Evolutionary conservation across 92 coral and sea anemone genomes (phyloP).

Genomic region (Parazoanthus swiftii): DNA sequence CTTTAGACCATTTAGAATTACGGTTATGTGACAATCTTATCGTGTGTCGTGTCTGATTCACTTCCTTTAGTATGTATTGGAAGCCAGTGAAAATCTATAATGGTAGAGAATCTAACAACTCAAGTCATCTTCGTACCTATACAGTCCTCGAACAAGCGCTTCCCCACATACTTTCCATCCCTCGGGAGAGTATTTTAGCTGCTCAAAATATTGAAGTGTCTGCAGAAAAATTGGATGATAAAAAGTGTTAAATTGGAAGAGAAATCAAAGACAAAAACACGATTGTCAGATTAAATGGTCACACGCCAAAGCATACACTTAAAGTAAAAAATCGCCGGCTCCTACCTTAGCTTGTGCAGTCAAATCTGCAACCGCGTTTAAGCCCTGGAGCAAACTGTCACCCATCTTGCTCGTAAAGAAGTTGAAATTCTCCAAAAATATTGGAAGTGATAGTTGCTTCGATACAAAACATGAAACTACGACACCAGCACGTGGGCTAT

Average conservation of each 20-base stretch:
- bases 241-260: neutral
- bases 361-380: constrained; percentile 75
- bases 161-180: constrained; percentile 98
- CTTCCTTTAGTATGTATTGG: neutral
- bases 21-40: no score
- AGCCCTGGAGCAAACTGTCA: constrained; percentile 84
- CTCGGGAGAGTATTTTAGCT: constrained; percentile 79
- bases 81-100: neutral
- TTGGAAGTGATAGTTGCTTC: constrained; percentile 15
- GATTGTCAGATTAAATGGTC: neutral
- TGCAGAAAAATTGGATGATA: constrained; percentile 14
- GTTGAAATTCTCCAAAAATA: constrained; percentile 18
- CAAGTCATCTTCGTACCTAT: constrained; percentile 54
- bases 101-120: neutral
- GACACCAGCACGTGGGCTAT: constrained; percentile 15
- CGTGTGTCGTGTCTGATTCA: neutral
- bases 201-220: constrained; percentile 94
- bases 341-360: constrained; percentile 85
- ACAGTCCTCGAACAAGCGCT: constrained; percentile 65
- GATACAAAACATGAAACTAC: constrained; percentile 36
- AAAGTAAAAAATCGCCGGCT: neutral
- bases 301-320: neutral
- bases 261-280: neutral
- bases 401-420: constrained; percentile 64
- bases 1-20: no score